These are phyloP conservation scores for Coelopa frigida DNA, from an alignment of 1,140 invertebrate species.

Conservation along the genomic window DNA sequence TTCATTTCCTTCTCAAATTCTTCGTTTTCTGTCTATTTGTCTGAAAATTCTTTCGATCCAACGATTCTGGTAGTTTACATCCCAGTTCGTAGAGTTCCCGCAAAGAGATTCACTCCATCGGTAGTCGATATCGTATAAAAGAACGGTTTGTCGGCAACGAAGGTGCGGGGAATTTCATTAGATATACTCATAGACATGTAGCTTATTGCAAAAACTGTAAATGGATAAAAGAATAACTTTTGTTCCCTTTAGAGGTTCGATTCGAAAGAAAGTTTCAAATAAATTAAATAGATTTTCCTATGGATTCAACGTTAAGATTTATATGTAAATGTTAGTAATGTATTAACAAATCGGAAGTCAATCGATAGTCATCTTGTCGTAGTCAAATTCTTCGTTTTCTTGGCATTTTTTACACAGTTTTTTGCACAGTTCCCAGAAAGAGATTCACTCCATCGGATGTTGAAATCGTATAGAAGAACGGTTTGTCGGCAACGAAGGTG, in stretches of 20 bases:
- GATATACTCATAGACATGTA: constrained; percentile 19
- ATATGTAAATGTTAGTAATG: too few species aligned
- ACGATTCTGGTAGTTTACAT: too few species aligned
- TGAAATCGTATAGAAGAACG: constrained; percentile 3
- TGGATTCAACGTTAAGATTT: too few species aligned
- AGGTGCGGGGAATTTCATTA: not conserved
- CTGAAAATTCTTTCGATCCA: too few species aligned
- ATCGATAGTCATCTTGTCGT: too few species aligned
- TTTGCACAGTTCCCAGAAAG: constrained; percentile 7
- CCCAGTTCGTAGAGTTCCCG: too few species aligned
- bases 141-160: constrained; percentile 5
- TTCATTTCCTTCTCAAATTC: too few species aligned
- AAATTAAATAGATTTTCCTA: not conserved
- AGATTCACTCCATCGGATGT: not conserved
- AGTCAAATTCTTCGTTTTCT: too few species aligned
- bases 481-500: not conserved
- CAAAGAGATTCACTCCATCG: not conserved
- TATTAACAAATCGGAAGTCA: too few species aligned
- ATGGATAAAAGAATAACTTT: constrained; percentile 14
- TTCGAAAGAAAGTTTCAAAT: constrained; percentile 6
- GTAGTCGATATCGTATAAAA: not conserved
- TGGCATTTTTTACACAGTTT: too few species aligned
- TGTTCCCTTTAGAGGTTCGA: too few species aligned
- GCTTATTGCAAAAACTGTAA: constrained; percentile 16
- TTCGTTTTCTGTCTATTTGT: too few species aligned